Evolutionary conservation across 2,888 invertebrate species (phyloP).

Genomic region (Arctia plantaginis): DNA sequence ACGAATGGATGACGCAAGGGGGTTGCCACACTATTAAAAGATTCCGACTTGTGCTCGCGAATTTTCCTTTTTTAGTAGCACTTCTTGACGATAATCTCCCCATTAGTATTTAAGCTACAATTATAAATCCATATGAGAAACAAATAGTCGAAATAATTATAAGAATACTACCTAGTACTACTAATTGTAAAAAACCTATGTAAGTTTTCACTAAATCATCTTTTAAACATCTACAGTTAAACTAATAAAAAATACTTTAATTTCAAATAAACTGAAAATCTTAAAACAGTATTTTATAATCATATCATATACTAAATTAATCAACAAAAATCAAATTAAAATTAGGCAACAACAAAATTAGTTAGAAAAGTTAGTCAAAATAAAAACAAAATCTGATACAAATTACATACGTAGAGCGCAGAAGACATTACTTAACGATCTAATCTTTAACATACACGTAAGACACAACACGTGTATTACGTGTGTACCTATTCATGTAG

Average conservation of each 20-base stretch:
- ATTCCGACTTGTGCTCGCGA: not conserved
- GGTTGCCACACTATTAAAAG: not conserved
- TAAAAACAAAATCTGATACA: not conserved
- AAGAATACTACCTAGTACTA: not conserved
- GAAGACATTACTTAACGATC: not conserved
- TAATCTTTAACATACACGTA: not conserved
- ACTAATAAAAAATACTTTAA: not conserved
- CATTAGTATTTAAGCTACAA: no score
- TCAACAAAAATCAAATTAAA: no score
- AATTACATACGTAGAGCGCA: not conserved
- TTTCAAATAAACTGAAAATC: not conserved
- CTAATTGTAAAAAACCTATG: not conserved
- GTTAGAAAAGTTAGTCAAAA: not conserved
- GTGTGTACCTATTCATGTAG: not conserved
- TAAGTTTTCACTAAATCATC: not conserved
- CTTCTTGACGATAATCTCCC: no score
- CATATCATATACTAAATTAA: no score
- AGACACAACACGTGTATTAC: not conserved
- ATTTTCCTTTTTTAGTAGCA: not conserved
- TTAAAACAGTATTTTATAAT: not conserved
- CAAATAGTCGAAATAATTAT: not conserved
- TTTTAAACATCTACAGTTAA: not conserved
- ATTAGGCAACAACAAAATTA: no score
- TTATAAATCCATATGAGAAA: no score
- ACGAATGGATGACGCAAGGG: not conserved